phyloP scores from a whole-genome alignment of 2,113 vertebrate genomes.

The Cyanistes caeruleus region DNA sequence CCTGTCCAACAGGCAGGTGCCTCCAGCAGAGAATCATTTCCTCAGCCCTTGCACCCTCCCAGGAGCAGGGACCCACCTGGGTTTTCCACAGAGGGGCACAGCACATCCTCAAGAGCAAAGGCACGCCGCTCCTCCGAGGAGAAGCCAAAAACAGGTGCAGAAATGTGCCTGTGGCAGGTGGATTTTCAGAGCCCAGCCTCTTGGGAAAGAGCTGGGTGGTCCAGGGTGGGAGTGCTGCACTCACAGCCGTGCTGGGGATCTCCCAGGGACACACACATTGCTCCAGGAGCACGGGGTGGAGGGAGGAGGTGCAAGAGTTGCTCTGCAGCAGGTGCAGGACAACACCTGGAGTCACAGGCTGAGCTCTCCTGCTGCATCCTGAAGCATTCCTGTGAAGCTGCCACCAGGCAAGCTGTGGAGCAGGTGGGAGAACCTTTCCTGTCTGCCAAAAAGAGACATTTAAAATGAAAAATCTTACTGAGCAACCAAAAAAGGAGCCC shows the following conservation, averaged over 20 bases:
- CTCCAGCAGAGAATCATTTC: constrained; percentile 2
- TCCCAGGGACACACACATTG: not conserved
- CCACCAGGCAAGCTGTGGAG: not conserved
- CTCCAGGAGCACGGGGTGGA: not conserved
- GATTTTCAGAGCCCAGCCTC: not conserved
- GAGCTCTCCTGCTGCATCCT: not conserved
- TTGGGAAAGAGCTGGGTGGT: not conserved
- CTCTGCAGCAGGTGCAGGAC: not conserved
- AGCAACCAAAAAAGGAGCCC: not conserved
- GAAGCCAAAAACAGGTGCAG: not conserved
- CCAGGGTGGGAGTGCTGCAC: rapidly evolving
- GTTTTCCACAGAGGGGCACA: not conserved
- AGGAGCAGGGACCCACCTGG: not conserved
- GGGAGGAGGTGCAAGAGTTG: not conserved
- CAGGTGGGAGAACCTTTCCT: not conserved
- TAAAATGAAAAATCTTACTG: not conserved
- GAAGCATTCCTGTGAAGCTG: not conserved
- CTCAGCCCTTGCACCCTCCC: not conserved
- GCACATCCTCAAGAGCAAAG: not conserved
- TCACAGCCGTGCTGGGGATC: not conserved
- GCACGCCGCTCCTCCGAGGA: not conserved
- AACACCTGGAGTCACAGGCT: not conserved
- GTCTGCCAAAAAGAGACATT: not conserved
- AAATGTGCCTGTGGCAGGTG: rapidly evolving
- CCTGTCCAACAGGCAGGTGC: not conserved